Evolutionary conservation across 1,140 invertebrate genomes (phyloP).

Genomic region (Neodiprion lecontei): DNA sequence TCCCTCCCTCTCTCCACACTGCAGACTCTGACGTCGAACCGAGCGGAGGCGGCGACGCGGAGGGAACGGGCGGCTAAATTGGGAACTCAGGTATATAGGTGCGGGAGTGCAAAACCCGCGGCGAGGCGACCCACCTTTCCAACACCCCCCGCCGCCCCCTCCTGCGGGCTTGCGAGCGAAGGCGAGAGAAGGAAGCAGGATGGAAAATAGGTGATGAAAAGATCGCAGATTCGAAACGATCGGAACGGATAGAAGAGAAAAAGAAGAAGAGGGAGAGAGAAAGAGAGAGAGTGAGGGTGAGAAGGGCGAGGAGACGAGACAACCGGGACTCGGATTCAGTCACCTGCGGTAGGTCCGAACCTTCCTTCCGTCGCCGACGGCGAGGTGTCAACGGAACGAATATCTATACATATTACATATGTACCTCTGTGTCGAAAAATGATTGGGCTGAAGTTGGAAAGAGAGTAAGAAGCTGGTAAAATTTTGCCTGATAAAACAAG

Average conservation of each 20-base stretch:
- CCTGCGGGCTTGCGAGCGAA: background rate
- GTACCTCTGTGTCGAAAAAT: too few relatives aligned
- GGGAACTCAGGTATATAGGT: background rate
- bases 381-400: too few relatives aligned
- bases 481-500: too few relatives aligned
- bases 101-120: conserved; percentile 1
- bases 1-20: background rate
- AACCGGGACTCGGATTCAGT: background rate
- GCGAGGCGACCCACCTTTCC: background rate
- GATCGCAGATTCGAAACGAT: too few relatives aligned
- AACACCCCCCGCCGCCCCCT: background rate
- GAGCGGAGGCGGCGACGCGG: conserved; percentile 44
- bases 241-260: conserved; percentile 4
- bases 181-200: conserved; percentile 11
- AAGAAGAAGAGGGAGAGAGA: conserved; percentile 17
- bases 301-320: background rate
- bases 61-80: conserved; percentile 20
- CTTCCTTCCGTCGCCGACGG: too few relatives aligned
- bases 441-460: too few relatives aligned
- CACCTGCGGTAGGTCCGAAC: too few relatives aligned
- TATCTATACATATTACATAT: too few relatives aligned
- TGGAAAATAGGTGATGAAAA: background rate
- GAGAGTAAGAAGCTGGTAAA: too few relatives aligned
- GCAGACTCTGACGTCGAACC: conserved; percentile 40
- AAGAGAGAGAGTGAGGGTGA: conserved; percentile 18